phyloP scores from a whole-genome alignment of 2,113 vertebrate genomes.

The Cheilinus undulatus region DNA sequence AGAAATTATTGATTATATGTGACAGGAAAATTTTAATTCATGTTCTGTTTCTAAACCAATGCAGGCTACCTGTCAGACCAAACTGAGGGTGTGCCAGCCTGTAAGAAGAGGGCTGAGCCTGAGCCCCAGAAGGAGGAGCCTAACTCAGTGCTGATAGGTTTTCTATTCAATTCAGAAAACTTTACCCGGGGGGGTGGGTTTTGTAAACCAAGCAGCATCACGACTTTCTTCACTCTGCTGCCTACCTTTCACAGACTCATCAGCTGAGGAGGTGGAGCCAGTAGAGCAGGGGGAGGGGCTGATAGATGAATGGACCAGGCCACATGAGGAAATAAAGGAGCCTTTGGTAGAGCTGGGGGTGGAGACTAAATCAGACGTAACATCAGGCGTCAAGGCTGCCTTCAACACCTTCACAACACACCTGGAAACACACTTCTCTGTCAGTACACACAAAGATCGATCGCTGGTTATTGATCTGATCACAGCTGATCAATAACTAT shows the following conservation, averaged over 20 bases:
- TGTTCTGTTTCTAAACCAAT: neutral
- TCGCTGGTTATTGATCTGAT: neutral
- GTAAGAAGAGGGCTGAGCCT: conserved; percentile 19
- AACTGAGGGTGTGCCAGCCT: neutral
- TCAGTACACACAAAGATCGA: conserved; percentile 61
- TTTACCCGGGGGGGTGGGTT: too few species aligned
- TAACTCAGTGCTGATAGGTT: neutral
- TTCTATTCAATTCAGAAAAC: too few species aligned
- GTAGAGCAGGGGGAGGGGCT: neutral
- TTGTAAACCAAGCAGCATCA: too few species aligned
- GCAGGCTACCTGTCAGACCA: conserved; percentile 62
- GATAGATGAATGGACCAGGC: fast-evolving
- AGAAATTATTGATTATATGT: too few species aligned
- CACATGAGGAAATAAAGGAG: neutral
- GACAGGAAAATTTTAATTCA: neutral
- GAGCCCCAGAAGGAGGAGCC: conserved; percentile 7
- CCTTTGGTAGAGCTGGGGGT: neutral
- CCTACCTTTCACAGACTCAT: conserved; percentile 20
- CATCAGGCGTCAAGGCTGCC: conserved; percentile 71
- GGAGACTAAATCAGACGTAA: conserved; percentile 53
- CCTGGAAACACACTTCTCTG: conserved; percentile 83
- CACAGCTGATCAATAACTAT: neutral
- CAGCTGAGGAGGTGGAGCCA: neutral
- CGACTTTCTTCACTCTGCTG: neutral
- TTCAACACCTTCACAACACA: conserved; percentile 84